phyloP scores from a whole-genome alignment of 2,888 invertebrate species.

The Abrostola triplasia region DNA sequence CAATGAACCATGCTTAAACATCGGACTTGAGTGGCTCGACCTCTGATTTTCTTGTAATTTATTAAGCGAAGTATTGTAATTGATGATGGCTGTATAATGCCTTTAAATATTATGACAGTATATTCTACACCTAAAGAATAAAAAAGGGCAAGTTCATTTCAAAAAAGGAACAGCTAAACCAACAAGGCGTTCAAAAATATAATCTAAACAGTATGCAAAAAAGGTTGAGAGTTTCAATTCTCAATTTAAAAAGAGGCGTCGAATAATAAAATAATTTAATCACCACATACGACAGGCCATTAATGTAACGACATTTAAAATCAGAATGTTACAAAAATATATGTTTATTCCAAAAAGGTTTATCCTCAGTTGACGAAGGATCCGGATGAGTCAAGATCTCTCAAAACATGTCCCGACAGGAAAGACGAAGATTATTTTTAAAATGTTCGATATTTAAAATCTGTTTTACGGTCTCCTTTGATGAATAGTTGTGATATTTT shows the following conservation, averaged over 20 bases:
- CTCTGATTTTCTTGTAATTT: too few species aligned
- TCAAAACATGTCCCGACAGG: constrained; percentile 63
- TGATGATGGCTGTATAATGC: too few species aligned
- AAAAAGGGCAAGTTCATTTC: too few species aligned
- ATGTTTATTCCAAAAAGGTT: constrained; percentile 41
- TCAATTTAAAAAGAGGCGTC: constrained; percentile 1
- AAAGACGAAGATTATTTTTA: constrained; percentile 53
- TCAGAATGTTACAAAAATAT: constrained; percentile 27
- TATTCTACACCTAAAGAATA: too few species aligned
- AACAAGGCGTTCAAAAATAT: too few species aligned
- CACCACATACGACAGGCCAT: constrained; percentile 20
- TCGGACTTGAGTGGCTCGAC: too few species aligned
- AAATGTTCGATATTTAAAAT: constrained; percentile 12
- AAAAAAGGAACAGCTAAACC: too few species aligned
- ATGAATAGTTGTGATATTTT: constrained; percentile 9
- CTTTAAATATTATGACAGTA: too few species aligned
- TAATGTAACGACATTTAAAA: constrained; percentile 36
- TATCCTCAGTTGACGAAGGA: constrained; percentile 53
- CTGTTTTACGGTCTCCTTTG: constrained; percentile 11
- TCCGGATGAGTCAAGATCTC: constrained; percentile 60
- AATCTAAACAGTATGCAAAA: not conserved
- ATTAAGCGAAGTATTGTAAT: too few species aligned
- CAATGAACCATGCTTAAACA: too few species aligned
- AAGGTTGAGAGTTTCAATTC: not conserved
- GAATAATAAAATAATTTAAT: constrained; percentile 21